Conservation (phyloP, 2,888 invertebrate species). For the Drosophila pseudotakahashii region DNA sequence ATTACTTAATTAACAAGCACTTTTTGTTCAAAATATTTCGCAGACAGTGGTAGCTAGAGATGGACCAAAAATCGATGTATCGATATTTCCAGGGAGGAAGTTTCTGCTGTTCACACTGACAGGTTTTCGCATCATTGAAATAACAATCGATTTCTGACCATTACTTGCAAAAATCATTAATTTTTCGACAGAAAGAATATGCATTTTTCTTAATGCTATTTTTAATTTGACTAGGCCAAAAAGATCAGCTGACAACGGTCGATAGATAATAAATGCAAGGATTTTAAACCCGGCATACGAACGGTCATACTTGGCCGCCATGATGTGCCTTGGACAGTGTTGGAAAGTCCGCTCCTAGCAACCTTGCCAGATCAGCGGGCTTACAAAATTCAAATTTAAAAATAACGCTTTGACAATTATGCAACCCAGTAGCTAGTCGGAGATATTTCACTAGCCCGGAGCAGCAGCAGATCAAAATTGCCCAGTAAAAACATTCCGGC, state of each 20-base stretch:
- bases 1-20: constrained; percentile 46
- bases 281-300: too few relatives aligned
- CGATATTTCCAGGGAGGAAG: not conserved
- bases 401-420: constrained; percentile 1
- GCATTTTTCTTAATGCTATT: too few relatives aligned
- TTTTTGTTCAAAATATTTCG: constrained; percentile 72
- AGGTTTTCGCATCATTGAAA: too few relatives aligned
- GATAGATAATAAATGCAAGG: too few relatives aligned
- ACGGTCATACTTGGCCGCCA: too few relatives aligned
- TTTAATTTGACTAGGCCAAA: too few relatives aligned
- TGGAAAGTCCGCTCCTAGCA: not conserved
- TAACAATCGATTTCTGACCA: too few relatives aligned
- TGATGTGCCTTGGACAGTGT: not conserved
- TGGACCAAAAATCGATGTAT: constrained; percentile 1
- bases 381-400: not conserved
- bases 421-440: constrained; percentile 58
- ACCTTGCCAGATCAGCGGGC: constrained; percentile 12
- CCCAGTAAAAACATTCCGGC: constrained; percentile 68
- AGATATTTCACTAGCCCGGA: constrained; percentile 36
- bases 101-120: not conserved
- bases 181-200: too few relatives aligned
- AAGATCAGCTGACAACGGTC: too few relatives aligned
- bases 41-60: constrained; percentile 48
- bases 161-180: too few relatives aligned
- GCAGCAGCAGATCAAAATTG: constrained; percentile 57